Evolutionary conservation across 2,888 invertebrate genomes (phyloP).

Genomic region (Leucophenga maculata): DNA sequence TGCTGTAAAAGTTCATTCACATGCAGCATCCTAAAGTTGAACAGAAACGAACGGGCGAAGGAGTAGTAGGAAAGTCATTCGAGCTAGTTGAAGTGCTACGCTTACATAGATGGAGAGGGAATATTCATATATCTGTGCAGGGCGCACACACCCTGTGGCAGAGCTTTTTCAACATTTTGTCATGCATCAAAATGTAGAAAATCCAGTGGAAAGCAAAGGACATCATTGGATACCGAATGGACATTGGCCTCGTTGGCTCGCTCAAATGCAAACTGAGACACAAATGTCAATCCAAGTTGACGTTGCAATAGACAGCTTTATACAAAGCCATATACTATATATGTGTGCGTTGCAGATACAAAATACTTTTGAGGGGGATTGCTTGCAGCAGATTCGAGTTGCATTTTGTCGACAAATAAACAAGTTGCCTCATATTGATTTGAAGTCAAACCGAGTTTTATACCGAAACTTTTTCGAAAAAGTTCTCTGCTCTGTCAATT

Average conservation of each 20-base stretch:
- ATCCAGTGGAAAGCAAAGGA: conserved; percentile 13
- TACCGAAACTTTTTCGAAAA: not conserved
- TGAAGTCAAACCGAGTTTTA: conserved; percentile 6
- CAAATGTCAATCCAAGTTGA: conserved; percentile 59
- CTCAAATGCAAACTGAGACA: conserved; percentile 51
- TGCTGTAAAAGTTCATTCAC: conserved; percentile 62
- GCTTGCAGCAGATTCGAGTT: conserved; percentile 3
- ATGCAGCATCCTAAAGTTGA: conserved; percentile 10
- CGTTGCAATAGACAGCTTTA: conserved; percentile 6
- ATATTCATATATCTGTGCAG: not conserved
- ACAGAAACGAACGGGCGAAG: not conserved
- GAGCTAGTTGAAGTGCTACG: conserved; percentile 58
- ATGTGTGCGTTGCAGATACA: no score
- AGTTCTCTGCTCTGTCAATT: conserved; percentile 7
- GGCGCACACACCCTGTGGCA: conserved; percentile 15
- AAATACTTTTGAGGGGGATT: not conserved
- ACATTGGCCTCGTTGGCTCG: not conserved
- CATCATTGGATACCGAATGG: conserved; percentile 11
- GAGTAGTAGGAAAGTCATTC: not conserved
- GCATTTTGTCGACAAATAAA: conserved; percentile 22
- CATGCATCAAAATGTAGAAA: conserved; percentile 32
- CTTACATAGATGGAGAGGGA: conserved; percentile 52
- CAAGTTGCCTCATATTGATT: conserved; percentile 7
- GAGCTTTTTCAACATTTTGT: conserved; percentile 27
- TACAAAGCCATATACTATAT: not conserved